Evolutionary conservation across 2,888 invertebrate species (phyloP).

Genomic region (Agapetus fuscipes): DNA sequence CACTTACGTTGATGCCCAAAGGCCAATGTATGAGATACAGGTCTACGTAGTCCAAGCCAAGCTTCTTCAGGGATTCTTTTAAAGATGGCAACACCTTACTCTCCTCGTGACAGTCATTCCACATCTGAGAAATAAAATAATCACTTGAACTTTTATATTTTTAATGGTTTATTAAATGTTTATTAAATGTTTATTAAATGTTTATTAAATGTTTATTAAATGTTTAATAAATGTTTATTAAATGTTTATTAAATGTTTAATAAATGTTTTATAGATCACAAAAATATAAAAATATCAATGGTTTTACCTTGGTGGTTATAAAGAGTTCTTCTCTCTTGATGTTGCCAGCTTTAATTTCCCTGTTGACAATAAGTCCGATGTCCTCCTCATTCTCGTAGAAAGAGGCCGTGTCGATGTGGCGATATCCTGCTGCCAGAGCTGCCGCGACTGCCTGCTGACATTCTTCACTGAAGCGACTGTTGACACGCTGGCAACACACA

Average conservation of each 20-base stretch:
- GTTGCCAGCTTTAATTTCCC: slow-evolving; percentile 34
- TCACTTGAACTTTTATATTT: background rate
- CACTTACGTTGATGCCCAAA: slow-evolving; percentile 48
- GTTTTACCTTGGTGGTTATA: slow-evolving; percentile 42
- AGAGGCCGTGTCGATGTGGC: slow-evolving; percentile 45
- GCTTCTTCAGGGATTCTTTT: slow-evolving; percentile 50
- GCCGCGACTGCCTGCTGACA: slow-evolving; percentile 29
- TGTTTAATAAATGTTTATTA: background rate
- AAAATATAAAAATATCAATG: background rate
- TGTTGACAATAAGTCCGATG: slow-evolving; percentile 36
- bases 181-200: background rate
- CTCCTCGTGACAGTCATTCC: slow-evolving; percentile 50
- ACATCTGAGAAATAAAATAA: slow-evolving; percentile 29
- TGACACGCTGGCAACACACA: slow-evolving; percentile 7
- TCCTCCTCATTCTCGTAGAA: slow-evolving; percentile 43
- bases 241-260: background rate
- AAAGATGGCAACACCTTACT: slow-evolving; percentile 56
- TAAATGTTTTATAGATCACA: background rate
- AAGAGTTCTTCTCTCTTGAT: slow-evolving; percentile 42
- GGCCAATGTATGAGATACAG: slow-evolving; percentile 81
- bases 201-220: background rate
- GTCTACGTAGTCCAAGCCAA: slow-evolving; percentile 68
- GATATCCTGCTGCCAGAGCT: slow-evolving; percentile 42
- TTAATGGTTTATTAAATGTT: background rate
- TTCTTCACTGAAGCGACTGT: slow-evolving; percentile 9